These are phyloP conservation scores for Myodes glareolus DNA, from an alignment of 2,113 vertebrate genomes.

Conservation along the genomic window DNA sequence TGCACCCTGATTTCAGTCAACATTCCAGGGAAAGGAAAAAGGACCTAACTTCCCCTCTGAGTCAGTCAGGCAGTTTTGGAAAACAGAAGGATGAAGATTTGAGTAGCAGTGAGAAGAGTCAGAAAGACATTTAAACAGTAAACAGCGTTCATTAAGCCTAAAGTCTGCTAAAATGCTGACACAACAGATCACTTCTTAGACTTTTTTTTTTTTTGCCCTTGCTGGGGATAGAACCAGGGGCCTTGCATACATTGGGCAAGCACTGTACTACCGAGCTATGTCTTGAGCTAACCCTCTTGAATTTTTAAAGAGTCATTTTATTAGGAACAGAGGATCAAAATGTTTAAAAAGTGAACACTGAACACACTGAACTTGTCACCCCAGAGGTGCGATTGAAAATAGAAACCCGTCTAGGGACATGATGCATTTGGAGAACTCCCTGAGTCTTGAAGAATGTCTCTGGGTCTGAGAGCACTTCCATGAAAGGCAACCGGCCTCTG, in stretches of 20 bases:
- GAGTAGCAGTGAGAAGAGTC: neutral
- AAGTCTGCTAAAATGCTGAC: neutral
- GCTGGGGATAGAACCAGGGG: neutral
- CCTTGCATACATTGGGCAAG: neutral
- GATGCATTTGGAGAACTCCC: neutral
- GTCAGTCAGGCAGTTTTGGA: neutral
- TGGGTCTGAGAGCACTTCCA: neutral
- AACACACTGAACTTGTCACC: neutral
- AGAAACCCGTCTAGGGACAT: neutral
- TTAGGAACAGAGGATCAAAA: neutral
- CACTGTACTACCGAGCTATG: neutral
- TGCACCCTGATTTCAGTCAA: neutral
- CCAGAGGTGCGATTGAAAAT: neutral
- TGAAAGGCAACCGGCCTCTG: slow-evolving; percentile 49
- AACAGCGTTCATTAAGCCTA: neutral
- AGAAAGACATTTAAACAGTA: neutral
- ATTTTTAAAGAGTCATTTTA: slow-evolving; percentile 30
- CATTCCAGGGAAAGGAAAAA: neutral
- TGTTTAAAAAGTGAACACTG: slow-evolving; percentile 15
- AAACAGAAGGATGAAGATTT: neutral
- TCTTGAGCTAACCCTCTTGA: neutral
- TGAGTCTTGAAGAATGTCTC: neutral
- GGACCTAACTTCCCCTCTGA: neutral
- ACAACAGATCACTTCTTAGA: neutral
- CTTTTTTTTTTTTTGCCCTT: neutral